A percentile compares a stretch with the other conserved stretches of the same genome.
Conservation (phyloP, 2,888 invertebrate genomes). For the Drosophila kambysellisi region DNA sequence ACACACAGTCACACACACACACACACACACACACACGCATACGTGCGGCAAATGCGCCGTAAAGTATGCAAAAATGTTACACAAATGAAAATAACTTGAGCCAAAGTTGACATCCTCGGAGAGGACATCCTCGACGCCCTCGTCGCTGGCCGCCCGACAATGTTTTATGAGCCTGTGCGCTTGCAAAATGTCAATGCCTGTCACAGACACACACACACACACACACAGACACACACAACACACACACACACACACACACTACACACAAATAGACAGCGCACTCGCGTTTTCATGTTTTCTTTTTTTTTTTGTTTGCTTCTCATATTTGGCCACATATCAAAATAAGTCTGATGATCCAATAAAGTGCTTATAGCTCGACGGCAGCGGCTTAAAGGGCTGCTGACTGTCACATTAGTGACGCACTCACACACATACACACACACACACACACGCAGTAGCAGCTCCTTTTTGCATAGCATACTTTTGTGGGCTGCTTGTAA, state of each 20-base stretch:
- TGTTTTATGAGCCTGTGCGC: constrained; percentile 73
- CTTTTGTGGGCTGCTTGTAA: constrained; percentile 69
- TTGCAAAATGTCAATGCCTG: constrained; percentile 78
- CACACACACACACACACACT: constrained; percentile 1
- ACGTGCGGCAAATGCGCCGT: constrained; percentile 75
- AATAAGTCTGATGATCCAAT: constrained; percentile 83
- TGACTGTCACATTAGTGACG: constrained; percentile 75
- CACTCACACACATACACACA: constrained; percentile 41
- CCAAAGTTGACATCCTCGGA: constrained; percentile 69
- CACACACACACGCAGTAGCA: neutral
- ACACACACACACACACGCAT: constrained; percentile 21
- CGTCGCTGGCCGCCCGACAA: constrained; percentile 57
- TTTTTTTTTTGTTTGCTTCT: constrained; percentile 10
- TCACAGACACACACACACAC: constrained; percentile 29
- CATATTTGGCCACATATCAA: constrained; percentile 76
- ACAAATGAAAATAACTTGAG: constrained; percentile 78
- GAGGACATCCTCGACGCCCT: constrained; percentile 20
- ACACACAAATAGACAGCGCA: constrained; percentile 13
- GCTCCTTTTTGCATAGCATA: constrained; percentile 70
- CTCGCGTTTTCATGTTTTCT: neutral
- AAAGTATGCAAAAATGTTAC: constrained; percentile 79
- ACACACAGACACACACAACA: too few species aligned
- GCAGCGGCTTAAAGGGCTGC: constrained; percentile 74
- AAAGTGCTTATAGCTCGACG: constrained; percentile 78
- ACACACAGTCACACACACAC: constrained; percentile 12